These are phyloP conservation scores for Tinamus major DNA, from an alignment of 2,797 vertebrate genomes.

Conservation along the genomic window DNA sequence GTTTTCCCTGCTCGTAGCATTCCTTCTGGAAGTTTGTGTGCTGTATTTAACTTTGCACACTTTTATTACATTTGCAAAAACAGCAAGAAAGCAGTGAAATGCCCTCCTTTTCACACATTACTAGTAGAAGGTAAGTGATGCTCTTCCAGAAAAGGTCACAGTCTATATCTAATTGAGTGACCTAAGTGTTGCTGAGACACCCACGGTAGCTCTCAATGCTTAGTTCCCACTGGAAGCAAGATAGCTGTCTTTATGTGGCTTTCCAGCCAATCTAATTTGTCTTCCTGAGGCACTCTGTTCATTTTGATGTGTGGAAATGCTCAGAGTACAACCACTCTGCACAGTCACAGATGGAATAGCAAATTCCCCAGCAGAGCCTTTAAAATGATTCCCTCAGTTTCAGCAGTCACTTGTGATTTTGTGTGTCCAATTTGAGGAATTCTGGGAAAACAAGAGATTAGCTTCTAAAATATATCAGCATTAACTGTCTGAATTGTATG, in stretches of 20 bases:
- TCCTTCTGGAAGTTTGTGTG: background rate
- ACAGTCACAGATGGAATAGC: background rate
- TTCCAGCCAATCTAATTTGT: background rate
- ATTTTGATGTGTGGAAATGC: background rate
- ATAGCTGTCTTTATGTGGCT: background rate
- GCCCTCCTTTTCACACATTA: background rate
- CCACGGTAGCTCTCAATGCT: background rate
- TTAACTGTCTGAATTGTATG: background rate
- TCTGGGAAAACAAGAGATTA: background rate
- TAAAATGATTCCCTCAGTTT: background rate
- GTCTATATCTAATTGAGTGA: background rate
- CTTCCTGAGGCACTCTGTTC: background rate
- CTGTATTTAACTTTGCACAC: background rate
- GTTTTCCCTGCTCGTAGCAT: background rate
- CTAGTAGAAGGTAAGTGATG: background rate
- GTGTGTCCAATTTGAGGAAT: background rate
- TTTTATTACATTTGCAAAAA: background rate
- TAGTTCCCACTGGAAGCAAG: background rate
- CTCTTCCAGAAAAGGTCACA: background rate
- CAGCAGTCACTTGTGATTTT: background rate
- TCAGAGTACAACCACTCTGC: background rate
- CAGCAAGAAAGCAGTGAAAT: background rate
- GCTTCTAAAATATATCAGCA: background rate
- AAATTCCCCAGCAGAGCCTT: accelerated
- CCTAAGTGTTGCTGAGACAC: background rate